Base-by-base conservation (phyloP, 2,888 invertebrate species). In the Strigamia transsilvanica region DNA sequence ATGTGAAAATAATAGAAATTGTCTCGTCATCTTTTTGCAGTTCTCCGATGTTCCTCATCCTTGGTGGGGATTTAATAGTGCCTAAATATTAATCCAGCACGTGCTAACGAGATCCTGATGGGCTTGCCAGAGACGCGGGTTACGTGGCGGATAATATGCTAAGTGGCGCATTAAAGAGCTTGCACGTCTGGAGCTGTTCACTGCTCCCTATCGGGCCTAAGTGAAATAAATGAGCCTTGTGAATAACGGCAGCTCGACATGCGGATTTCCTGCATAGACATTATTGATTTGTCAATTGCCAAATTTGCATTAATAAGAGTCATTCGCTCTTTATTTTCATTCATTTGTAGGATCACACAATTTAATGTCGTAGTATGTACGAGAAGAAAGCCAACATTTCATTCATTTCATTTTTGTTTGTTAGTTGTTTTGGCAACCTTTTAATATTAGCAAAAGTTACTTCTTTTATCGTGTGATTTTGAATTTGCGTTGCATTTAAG, bases 101-200 rank as follows among this genome's bases (percentile, higher is more conserved):
- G 23, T 32, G 23, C 73, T 73, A 73, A 73, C 73, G 73, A 73
- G 73, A 32, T 73, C 32, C 73, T 73, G 73, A 73, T 73, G 73
- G 73, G 73, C 10, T 73, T 56, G 56, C 56, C 9, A 18, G 56
- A 56, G 56, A 56, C 56, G 73, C 73, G 32, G 73, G 73, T 27
- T 73, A 73, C 73, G 32, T 32, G 73, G 15, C 73, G 73, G 73
- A 73, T 73, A 73, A 73, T 73, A 73, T 73, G 73, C 73, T 73
- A 73, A 73, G 73, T 73, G 73, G 73, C 13, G 73, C 73, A 73
- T 73, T 73, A 73, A 73, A 73, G 73, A 73, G 73, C 73, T 73
- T 73, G 27, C 73, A 73, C 73, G 73, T 32, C 73, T 73, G 73
- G 32, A 73, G 73, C 73, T 32, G 32, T 32, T 73, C 73, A 27